phyloP scores from a whole-genome alignment of 2,113 vertebrate species.

The Lepidothrix coronata region DNA sequence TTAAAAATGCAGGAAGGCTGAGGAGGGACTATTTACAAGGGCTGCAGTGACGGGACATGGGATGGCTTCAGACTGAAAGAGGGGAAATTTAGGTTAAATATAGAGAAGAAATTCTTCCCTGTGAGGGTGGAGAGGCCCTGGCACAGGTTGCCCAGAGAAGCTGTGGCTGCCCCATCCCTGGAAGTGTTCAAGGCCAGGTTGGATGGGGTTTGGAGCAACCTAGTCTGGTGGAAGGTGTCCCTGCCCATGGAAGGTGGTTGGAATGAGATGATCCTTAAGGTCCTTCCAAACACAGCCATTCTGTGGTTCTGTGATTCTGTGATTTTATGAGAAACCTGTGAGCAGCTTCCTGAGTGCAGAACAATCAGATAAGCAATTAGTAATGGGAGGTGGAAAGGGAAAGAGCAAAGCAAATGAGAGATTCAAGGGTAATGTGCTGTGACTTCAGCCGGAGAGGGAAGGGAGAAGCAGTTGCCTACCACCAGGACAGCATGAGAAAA shows the following conservation, averaged over 20 bases:
- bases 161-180: background rate
- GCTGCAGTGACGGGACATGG: background rate
- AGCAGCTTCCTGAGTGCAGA: background rate
- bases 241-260: background rate
- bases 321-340: background rate
- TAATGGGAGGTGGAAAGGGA: background rate
- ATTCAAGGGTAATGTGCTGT: background rate
- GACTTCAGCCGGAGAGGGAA: background rate
- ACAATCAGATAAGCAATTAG: background rate
- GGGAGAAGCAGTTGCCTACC: background rate
- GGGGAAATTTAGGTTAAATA: background rate
- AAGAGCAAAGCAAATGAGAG: background rate
- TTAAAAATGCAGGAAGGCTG: background rate
- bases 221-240: background rate
- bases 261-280: background rate
- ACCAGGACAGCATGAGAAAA: background rate
- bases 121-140: rapidly evolving
- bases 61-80: background rate
- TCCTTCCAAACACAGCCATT: background rate
- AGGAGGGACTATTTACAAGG: background rate
- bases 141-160: background rate
- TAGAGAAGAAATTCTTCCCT: background rate
- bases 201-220: rapidly evolving
- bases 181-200: rapidly evolving
- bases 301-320: background rate